phyloP scores from a whole-genome alignment of 1,140 invertebrate species.

The Scaptomyza hsui region DNA sequence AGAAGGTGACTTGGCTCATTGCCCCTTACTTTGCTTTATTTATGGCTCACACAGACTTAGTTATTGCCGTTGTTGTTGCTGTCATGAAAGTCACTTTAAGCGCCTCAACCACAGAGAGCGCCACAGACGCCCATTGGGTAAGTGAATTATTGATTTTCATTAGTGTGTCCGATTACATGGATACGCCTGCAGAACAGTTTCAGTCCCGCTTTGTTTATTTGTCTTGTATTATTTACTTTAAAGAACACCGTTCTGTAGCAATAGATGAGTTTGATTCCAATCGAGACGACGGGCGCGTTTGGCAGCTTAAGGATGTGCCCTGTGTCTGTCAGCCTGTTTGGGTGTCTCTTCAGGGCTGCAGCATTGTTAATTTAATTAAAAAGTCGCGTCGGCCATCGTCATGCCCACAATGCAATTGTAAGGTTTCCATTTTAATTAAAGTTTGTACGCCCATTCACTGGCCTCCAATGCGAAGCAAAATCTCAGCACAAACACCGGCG shows the following conservation, averaged over 20 bases:
- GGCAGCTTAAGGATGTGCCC: conserved; percentile 47
- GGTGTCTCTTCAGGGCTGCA: conserved; percentile 45
- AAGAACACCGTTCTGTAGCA: conserved; percentile 35
- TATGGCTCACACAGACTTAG: conserved; percentile 49
- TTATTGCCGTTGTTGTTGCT: conserved; percentile 48
- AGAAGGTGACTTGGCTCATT: conserved; percentile 55
- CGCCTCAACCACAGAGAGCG: background rate
- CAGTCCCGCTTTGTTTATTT: conserved; percentile 27
- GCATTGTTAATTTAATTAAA: conserved; percentile 78
- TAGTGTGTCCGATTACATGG: conserved; percentile 66
- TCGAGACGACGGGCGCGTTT: background rate
- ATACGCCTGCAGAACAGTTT: conserved; percentile 46
- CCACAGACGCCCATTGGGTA: conserved; percentile 46
- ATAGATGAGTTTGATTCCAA: conserved; percentile 12
- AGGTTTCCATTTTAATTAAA: conserved; percentile 81
- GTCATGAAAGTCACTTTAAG: conserved; percentile 58
- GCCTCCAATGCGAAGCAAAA: conserved; percentile 51
- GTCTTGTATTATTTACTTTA: conserved; percentile 41
- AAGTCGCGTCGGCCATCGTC: conserved; percentile 47
- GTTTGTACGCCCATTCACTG: conserved; percentile 73
- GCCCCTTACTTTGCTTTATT: conserved; percentile 73
- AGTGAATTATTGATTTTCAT: conserved; percentile 80
- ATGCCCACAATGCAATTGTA: conserved; percentile 77
- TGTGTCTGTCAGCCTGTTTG: conserved; percentile 9
- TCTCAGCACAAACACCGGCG: conserved; percentile 59